These are phyloP conservation scores for zebrafish (Danio rerio) DNA, from an alignment of 2,113 vertebrate species.

Conservation along the genomic window DNA sequence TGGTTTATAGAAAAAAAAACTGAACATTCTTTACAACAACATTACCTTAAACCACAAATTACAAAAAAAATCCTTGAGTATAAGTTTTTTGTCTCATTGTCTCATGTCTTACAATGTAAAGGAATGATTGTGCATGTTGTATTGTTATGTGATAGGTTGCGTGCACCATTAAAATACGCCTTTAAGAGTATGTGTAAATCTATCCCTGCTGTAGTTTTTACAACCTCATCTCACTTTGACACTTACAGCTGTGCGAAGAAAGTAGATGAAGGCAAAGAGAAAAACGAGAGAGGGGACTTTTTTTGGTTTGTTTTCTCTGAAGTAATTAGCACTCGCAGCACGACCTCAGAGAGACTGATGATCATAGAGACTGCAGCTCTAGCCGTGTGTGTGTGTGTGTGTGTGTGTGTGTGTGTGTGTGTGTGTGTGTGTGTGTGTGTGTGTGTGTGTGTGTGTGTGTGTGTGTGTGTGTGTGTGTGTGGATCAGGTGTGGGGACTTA, in stretches of 20 bases:
- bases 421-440: conserved; percentile 25
- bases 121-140: too few relatives aligned
- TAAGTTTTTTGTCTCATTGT: too few relatives aligned
- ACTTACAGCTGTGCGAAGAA: neutral
- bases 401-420: conserved; percentile 17
- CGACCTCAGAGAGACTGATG: conserved; percentile 15
- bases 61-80: too few relatives aligned
- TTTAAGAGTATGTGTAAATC: too few relatives aligned
- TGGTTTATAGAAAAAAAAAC: too few relatives aligned
- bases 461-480: conserved; percentile 17
- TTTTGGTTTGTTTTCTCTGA: neutral
- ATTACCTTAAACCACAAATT: too few relatives aligned
- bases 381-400: conserved; percentile 8
- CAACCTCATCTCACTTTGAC: neutral
- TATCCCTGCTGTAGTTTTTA: neutral
- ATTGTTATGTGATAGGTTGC: too few relatives aligned
- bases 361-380: conserved; percentile 3
- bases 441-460: conserved; percentile 10
- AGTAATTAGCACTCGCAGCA: conserved; percentile 39
- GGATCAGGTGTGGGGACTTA: conserved; percentile 47
- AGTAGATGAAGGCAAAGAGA: neutral
- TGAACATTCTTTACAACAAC: too few relatives aligned
- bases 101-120: too few relatives aligned
- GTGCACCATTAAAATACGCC: too few relatives aligned
- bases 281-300: neutral